Conservation (phyloP, 2,888 invertebrate species). For the Thera britannica region DNA sequence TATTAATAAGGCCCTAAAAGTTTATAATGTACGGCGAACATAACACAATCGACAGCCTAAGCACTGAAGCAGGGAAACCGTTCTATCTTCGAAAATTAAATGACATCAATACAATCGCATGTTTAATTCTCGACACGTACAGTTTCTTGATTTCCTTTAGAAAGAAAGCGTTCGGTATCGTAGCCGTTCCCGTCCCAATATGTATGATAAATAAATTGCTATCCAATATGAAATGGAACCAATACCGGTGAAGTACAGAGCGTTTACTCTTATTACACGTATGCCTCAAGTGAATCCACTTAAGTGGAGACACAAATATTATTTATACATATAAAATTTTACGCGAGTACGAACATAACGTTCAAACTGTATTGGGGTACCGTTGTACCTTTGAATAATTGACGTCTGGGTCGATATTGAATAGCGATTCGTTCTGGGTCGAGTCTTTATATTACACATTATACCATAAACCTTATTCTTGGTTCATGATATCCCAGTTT, state of each 20-base stretch:
- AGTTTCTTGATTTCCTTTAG: slow-evolving; percentile 75
- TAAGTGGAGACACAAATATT: slow-evolving; percentile 31
- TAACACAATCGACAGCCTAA: background rate
- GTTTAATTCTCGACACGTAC: slow-evolving; percentile 77
- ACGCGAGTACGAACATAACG: slow-evolving; percentile 22
- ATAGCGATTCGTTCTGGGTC: slow-evolving; percentile 24
- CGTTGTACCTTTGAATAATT: slow-evolving; percentile 25
- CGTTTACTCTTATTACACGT: slow-evolving; percentile 74
- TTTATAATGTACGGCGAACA: too few relatives aligned
- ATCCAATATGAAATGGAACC: slow-evolving; percentile 83
- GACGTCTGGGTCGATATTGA: slow-evolving; percentile 29
- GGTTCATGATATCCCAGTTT: slow-evolving; percentile 6
- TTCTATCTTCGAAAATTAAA: slow-evolving; percentile 57
- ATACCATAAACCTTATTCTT: slow-evolving; percentile 13
- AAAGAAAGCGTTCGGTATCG: slow-evolving; percentile 72
- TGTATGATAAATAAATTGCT: slow-evolving; percentile 85
- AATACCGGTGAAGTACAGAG: slow-evolving; percentile 80
- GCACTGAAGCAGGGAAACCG: slow-evolving; percentile 15
- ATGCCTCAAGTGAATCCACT: slow-evolving; percentile 58
- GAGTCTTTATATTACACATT: slow-evolving; percentile 15
- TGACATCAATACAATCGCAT: slow-evolving; percentile 47
- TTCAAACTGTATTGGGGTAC: slow-evolving; percentile 23
- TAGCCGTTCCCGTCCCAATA: slow-evolving; percentile 76
- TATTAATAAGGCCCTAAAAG: too few relatives aligned
- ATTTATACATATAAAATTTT: slow-evolving; percentile 24